Evolutionary conservation across 2,797 vertebrate genomes (phyloP), one percentile per base, ranked within the genome.

Genomic region (Aphelocoma californica): DNA sequence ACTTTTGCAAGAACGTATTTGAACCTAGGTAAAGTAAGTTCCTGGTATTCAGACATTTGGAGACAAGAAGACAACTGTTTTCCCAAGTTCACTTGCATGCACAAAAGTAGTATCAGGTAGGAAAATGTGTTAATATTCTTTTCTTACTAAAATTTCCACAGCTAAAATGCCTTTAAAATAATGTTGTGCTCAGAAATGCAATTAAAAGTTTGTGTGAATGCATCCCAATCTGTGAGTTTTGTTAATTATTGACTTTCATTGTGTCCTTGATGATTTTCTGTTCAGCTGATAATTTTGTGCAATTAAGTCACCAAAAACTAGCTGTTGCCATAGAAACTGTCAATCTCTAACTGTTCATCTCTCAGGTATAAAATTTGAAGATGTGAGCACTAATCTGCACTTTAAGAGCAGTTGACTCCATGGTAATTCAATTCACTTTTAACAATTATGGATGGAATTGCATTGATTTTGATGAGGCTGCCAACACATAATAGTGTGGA

Each of bases 391-490:
- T 81, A 80, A 64, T 81, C 62, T 6, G 31, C 40, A 28, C 6
- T 31, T 62, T 48, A 57, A 53, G 44, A 80, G 10, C 1, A 0
- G 18, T 9, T 81, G 38, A 3, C 18, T 96, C 95, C 81, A 81
- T 74, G 69, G n/a, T 89, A 88, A 93, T 40, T 51, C 61, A 74
- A 36, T 88, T 75, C 7, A 67, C 29, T 81, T 86, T 92, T 94
- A 72, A 48, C 51, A 77, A 18, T 93, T 91, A 64, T 66, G 29
- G 86, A 85, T 61, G 62, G 75, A 94, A 92, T 89, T 90, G 54
- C 70, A 89, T 88, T 81, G 95, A 80, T 95, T 93, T 64, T 86
- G 34, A 38, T 9, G 61, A 40, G 4, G 10, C 70, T 86, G 45
- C 54, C 85, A 95, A 72, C 64, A 56, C 9, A 79, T 69, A 90